Base-by-base conservation (phyloP, 1,140 invertebrate genomes). In the Ditylenchus dipsaci region DNA sequence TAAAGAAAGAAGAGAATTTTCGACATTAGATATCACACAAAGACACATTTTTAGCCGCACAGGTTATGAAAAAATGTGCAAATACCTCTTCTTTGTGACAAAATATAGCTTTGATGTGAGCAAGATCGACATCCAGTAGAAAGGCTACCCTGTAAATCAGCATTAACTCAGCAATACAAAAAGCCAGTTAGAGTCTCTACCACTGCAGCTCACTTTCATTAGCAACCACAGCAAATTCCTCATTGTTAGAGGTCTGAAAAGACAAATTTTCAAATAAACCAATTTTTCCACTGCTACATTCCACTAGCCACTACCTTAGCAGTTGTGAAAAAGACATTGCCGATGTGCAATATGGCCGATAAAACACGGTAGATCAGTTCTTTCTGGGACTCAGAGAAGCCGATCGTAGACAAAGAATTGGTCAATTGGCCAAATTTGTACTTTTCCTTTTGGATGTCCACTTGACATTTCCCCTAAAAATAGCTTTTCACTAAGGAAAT, bases 141-240 rank as follows among this genome's bases (percentile, higher is more conserved):
- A 53, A 53, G n/a, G 49, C 49, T 8, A 53, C 23, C 49, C 49
- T 21, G 8, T 53, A 53, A 3, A 53, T 38, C 33, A 38, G 29
- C 8, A 56, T n/a, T n/a, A n/a, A n/a, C n/a, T n/a, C n/a, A n/a
- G n/a, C n/a, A n/a, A n/a, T n/a, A n/a, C n/a, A n/a, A n/a, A n/a
- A n/a, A n/a, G n/a, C n/a, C n/a, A n/a, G n/a, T n/a, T n/a, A 72
- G 38, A 72, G 66, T 38, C 15, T 72, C 27, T 65, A 57, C 72
- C 71, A 72, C n/a, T 68, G 73, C 7, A 72, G 49, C 33, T 74
- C 71, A 17, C 33, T 38, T 59, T 76, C 71, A 45, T 73, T 73
- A 26, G 66, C 63, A 17, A 74, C 45, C 43, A 57, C 57, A 26
- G 58, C 65, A 23, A 62, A 19, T 58, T 74, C 45, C 8, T 76